These are phyloP conservation scores for Ammospiza nelsoni DNA, from an alignment of 2,113 vertebrate genomes.

Conservation along the genomic window DNA sequence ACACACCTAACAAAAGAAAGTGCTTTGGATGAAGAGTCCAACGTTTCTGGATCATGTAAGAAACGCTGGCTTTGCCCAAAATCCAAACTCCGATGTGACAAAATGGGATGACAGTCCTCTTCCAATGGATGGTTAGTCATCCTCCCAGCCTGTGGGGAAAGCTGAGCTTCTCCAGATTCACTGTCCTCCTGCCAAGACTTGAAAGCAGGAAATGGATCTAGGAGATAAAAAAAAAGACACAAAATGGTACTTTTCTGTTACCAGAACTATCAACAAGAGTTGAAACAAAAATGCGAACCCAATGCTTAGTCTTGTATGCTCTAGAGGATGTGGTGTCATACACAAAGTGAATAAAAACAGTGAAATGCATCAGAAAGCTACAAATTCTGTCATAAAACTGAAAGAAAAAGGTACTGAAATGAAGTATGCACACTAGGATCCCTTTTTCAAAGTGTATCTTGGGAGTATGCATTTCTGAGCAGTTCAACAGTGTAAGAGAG, in stretches of 20 bases:
- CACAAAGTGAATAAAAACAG: conserved; percentile 54
- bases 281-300: not conserved
- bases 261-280: not conserved
- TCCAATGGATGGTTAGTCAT: conserved; percentile 89
- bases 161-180: conserved; percentile 93
- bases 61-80: conserved; percentile 95
- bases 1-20: conserved; percentile 85
- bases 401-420: conserved; percentile 54
- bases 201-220: conserved; percentile 94
- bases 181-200: conserved; percentile 95
- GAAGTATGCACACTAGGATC: conserved; percentile 62
- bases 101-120: conserved; percentile 85
- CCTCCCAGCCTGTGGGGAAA: conserved; percentile 95
- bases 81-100: conserved; percentile 91
- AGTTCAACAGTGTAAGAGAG: not conserved
- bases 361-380: conserved; percentile 64
- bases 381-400: conserved; percentile 38
- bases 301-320: conserved; percentile 54
- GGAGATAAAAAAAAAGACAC: conserved; percentile 54
- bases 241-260: conserved; percentile 54
- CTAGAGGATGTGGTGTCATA: conserved; percentile 54
- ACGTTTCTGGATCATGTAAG: conserved; percentile 84
- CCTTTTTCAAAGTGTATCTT: conserved; percentile 65
- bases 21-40: conserved; percentile 88
- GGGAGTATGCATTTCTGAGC: conserved; percentile 12